Base-by-base conservation (phyloP, 1,140 invertebrate species). In the Drosophila elegans region DNA sequence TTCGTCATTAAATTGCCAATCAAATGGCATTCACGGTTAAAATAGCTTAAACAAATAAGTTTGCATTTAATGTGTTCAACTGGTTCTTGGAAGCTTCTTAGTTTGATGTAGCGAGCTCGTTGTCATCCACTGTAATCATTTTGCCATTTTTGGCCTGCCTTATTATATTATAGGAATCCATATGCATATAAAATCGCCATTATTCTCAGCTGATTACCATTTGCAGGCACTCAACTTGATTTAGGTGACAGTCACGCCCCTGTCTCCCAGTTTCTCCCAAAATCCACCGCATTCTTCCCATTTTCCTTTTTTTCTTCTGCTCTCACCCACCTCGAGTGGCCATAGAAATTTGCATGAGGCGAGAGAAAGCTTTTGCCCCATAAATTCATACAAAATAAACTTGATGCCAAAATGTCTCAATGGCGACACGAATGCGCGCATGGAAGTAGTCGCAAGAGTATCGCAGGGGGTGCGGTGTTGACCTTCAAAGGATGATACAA, bases 171-270 rank as follows among this genome's bases (percentile, higher is more conserved):
- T 71, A 27, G 32, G 53, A 38, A 44, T 46, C 42, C 42, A 41
- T 39, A 68, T 48, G 27, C 63, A 49, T 29, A 72, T 29, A 72
- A 61, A 74, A 64, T 74, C 52, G 51, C 71, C 59, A 74, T 74
- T 74, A 74, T 74, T 74, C 71, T 74, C 59, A 73, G 60, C 72
- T 74, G 71, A 74, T 74, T 74, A 71, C 71, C 72, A 74, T 64
- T 74, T 41, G 71, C 72, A 74, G 71, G 71, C 71, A 74, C 72
- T 74, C 71, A 74, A 62, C 72, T 63, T 74, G 72, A 74, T 74
- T 74, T 74, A 74, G 71, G 52, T 71, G 51, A 44, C 36, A 53
- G 68, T 69, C 68, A 71, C 68, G 68, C 68, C 68, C 64, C 60
- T 52, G 7, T 5, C 46, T 16, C 39, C 41, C 32, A 60, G n/a